Percentiles rank a stretch among this genome's conserved stretches.
phyloP scores from a whole-genome alignment of 2,888 invertebrate species.

The Microdon myrmicae region DNA sequence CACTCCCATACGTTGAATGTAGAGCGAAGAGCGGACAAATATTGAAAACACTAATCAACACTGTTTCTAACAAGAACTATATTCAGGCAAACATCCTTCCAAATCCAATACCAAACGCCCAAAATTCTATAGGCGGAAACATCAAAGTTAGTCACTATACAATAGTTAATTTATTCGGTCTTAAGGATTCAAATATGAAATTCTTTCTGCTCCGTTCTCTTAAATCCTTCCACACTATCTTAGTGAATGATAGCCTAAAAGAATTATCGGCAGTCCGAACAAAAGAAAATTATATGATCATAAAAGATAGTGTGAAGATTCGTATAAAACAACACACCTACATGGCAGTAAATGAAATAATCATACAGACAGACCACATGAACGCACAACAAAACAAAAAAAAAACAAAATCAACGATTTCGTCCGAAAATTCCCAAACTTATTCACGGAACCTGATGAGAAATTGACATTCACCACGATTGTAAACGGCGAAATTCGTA shows the following conservation, averaged over 20 bases:
- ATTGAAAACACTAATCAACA: background rate
- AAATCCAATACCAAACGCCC: background rate
- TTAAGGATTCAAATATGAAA: constrained; percentile 2
- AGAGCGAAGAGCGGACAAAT: constrained; percentile 1
- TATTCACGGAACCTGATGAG: constrained; percentile 4
- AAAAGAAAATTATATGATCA: no score
- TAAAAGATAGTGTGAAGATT: no score
- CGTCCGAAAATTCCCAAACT: constrained; percentile 2
- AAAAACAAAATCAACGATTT: background rate
- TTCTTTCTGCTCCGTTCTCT: constrained; percentile 26
- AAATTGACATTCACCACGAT: constrained; percentile 13
- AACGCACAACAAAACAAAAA: background rate
- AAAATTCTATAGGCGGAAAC: constrained; percentile 12
- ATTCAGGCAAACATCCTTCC: constrained; percentile 1
- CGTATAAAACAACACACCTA: background rate
- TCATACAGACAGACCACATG: constrained; percentile 5
- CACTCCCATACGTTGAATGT: background rate
- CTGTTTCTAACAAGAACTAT: constrained; percentile 4
- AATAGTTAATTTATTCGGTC: background rate
- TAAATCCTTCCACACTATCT: constrained; percentile 20
- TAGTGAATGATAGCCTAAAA: constrained; percentile 27
- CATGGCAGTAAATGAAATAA: constrained; percentile 1
- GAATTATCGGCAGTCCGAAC: constrained; percentile 17
- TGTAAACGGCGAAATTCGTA: constrained; percentile 22
- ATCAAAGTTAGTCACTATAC: background rate